These are phyloP conservation scores for Bettongia penicillata DNA, from an alignment of 2,113 vertebrate species.

Conservation along the genomic window DNA sequence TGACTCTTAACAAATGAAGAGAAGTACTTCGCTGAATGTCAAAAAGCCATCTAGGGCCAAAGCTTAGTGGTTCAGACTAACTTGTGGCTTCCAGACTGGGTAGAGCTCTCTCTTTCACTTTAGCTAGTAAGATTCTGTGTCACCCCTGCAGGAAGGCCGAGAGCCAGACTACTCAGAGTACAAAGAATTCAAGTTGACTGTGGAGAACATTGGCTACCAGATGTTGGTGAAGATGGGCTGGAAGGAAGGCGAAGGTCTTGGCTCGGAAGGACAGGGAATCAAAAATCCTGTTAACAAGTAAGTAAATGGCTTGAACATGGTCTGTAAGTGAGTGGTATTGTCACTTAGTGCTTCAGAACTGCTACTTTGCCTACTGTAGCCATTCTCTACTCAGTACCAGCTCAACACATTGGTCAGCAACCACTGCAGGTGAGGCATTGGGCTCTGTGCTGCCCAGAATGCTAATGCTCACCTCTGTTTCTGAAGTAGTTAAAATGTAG, in stretches of 20 bases:
- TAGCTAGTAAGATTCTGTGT: not conserved
- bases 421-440: not conserved
- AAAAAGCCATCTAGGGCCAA: not conserved
- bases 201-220: constrained; percentile 98
- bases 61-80: not conserved
- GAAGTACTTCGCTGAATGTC: not conserved
- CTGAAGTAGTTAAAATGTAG: not conserved
- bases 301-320: constrained; percentile 45
- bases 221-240: constrained; percentile 99
- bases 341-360: not conserved
- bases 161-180: constrained; percentile 98
- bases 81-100: not conserved
- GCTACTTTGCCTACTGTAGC: not conserved
- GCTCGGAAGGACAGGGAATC: constrained; percentile 94
- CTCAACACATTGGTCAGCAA: not conserved
- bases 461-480: not conserved
- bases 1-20: not conserved
- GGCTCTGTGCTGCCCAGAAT: not conserved
- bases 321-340: not conserved
- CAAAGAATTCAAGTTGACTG: constrained; percentile 98
- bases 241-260: constrained; percentile 97
- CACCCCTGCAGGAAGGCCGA: constrained; percentile 91
- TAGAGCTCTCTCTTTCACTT: not conserved
- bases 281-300: constrained; percentile 96
- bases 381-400: not conserved